Percentiles rank a stretch among this genome's conserved stretches.
These are phyloP conservation scores for Onychorhynchus coronatus DNA, from an alignment of 2,113 vertebrate species.

Conservation along the genomic window DNA sequence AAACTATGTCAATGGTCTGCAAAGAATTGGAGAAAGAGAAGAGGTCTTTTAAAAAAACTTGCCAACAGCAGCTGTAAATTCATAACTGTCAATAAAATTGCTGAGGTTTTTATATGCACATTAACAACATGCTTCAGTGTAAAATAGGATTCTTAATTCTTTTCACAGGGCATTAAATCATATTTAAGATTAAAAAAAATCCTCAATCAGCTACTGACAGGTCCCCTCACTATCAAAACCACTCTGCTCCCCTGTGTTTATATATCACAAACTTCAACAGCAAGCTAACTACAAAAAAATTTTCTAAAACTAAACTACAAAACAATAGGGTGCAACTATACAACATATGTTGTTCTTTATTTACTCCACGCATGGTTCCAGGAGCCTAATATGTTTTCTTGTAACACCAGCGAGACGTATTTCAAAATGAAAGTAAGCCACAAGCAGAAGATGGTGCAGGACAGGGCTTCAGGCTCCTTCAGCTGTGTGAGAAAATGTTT, in stretches of 20 bases:
- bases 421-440: background rate
- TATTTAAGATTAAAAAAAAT: background rate
- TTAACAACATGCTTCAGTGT: conserved; percentile 41
- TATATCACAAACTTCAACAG: background rate
- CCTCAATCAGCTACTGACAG: background rate
- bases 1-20: background rate
- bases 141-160: conserved; percentile 58
- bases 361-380: background rate
- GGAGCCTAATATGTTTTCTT: background rate
- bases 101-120: conserved; percentile 39
- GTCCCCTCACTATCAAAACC: background rate
- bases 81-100: conserved; percentile 57
- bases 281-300: background rate
- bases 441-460: background rate
- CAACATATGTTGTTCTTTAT: background rate
- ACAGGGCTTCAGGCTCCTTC: background rate
- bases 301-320: background rate
- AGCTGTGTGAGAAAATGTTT: background rate
- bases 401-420: background rate
- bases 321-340: background rate
- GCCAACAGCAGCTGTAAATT: conserved; percentile 42
- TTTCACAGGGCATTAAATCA: conserved; percentile 49
- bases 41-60: background rate
- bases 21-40: background rate
- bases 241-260: background rate